Conservation (phyloP, 1,140 invertebrate genomes). For the Helicorthomorpha holstii region DNA sequence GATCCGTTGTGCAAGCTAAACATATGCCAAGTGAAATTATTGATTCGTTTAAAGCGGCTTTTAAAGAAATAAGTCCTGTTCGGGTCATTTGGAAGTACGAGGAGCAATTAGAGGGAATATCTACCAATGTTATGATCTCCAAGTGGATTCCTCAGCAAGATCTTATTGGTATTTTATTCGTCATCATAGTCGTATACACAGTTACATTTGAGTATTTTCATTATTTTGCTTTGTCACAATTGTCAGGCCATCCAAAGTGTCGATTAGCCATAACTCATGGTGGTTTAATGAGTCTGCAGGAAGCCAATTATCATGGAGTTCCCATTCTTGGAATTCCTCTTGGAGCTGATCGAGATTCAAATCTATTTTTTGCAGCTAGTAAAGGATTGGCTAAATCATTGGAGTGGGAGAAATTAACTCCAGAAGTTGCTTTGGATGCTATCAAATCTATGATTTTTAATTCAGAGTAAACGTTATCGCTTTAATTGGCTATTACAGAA, state of each 20-base stretch:
- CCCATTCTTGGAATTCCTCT: slow-evolving; percentile 53
- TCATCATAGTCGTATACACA: background rate
- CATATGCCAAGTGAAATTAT: background rate
- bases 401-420: background rate
- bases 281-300: slow-evolving; percentile 50
- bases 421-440: background rate
- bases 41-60: background rate
- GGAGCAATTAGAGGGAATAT: slow-evolving; percentile 7
- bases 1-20: background rate
- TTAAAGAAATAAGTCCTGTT: slow-evolving; percentile 23
- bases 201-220: background rate
- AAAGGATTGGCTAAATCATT: background rate
- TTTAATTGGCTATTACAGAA: background rate
- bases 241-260: slow-evolving; percentile 12
- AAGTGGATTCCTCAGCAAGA: slow-evolving; percentile 24
- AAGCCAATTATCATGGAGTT: slow-evolving; percentile 51
- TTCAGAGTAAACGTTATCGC: background rate
- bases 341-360: slow-evolving; percentile 36
- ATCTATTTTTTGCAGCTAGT: slow-evolving; percentile 10
- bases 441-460: background rate
- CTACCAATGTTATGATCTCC: slow-evolving; percentile 14
- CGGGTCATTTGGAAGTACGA: slow-evolving; percentile 35
- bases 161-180: slow-evolving; percentile 14
- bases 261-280: slow-evolving; percentile 50
- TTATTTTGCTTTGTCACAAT: background rate